These are phyloP conservation scores for Drepana arcuata DNA, from an alignment of 1,140 invertebrate species.

Conservation along the genomic window DNA sequence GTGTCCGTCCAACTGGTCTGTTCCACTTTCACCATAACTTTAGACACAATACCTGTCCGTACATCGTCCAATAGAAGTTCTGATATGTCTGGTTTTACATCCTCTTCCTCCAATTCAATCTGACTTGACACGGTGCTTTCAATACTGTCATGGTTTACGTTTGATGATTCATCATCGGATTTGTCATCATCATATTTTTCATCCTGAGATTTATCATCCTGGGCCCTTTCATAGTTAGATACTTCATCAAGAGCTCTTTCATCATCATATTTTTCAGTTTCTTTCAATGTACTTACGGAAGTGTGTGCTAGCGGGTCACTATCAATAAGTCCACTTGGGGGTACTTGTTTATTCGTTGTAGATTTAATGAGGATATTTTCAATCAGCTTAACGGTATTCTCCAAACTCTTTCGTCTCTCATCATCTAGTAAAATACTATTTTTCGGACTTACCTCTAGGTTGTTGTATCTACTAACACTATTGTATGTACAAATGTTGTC, in stretches of 20 bases:
- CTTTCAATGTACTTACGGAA: no score
- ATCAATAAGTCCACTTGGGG: no score
- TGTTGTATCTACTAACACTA: slow-evolving; percentile 5
- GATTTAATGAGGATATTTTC: slow-evolving; percentile 50
- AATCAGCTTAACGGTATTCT: slow-evolving; percentile 52
- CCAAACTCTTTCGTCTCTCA: slow-evolving; percentile 39
- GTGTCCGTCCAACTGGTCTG: slow-evolving; percentile 22
- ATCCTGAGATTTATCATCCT: no score
- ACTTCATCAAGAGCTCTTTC: no score
- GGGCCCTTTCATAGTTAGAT: no score
- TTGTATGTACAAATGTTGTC: slow-evolving; percentile 22
- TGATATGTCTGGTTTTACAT: not conserved
- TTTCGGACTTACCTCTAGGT: slow-evolving; percentile 27
- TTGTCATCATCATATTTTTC: no score
- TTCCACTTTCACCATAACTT: slow-evolving; percentile 29
- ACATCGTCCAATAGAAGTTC: slow-evolving; percentile 1
- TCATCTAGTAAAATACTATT: slow-evolving; percentile 17
- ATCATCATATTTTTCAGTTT: no score
- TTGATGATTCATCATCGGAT: no score
- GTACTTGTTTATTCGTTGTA: slow-evolving; percentile 23
- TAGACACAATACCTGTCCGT: slow-evolving; percentile 12
- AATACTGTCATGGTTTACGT: no score
- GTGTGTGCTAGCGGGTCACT: no score
- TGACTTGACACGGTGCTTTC: no score
- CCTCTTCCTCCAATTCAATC: no score